Percentiles rank a stretch among this genome's conserved stretches.
These are phyloP conservation scores for Brachionus rotundiformis DNA, from an alignment of 1,140 invertebrate genomes.

Conservation along the genomic window DNA sequence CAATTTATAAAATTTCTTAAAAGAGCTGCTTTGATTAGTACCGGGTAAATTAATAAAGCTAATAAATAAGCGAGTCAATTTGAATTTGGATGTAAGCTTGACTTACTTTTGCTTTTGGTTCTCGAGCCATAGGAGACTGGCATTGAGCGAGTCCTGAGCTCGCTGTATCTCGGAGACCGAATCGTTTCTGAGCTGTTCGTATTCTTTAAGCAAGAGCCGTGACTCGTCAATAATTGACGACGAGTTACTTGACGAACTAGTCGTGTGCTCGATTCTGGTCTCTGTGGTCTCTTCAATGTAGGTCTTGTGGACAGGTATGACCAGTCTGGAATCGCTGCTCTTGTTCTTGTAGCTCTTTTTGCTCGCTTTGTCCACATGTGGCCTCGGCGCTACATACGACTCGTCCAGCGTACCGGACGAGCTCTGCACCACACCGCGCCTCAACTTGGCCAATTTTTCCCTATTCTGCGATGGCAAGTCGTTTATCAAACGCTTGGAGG, in stretches of 20 bases:
- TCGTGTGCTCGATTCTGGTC: slow-evolving; percentile 12
- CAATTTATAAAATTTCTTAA: no score
- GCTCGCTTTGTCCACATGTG: neutral
- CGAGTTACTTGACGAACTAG: slow-evolving; percentile 25
- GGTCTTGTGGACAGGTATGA: slow-evolving; percentile 40
- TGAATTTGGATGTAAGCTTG: neutral
- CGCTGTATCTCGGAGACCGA: slow-evolving; percentile 47
- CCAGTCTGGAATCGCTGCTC: neutral
- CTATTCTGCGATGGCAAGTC: slow-evolving; percentile 33
- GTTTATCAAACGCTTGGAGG: neutral
- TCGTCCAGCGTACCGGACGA: neutral
- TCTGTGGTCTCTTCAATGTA: neutral
- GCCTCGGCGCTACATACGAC: neutral
- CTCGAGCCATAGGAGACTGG: slow-evolving; percentile 39
- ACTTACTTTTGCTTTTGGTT: slow-evolving; percentile 51
- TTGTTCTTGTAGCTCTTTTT: neutral
- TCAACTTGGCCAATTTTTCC: slow-evolving; percentile 39
- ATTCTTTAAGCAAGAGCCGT: slow-evolving; percentile 38
- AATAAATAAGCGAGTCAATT: neutral
- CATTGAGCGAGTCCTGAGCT: slow-evolving; percentile 42
- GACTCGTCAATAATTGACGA: slow-evolving; percentile 46
- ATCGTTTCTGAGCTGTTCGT: slow-evolving; percentile 43
- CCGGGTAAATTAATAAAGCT: no score
- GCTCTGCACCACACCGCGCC: neutral
- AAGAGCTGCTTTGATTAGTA: no score